These are phyloP conservation scores for Rhamphomyia laevipes DNA, from an alignment of 2,888 invertebrate genomes.

Conservation along the genomic window DNA sequence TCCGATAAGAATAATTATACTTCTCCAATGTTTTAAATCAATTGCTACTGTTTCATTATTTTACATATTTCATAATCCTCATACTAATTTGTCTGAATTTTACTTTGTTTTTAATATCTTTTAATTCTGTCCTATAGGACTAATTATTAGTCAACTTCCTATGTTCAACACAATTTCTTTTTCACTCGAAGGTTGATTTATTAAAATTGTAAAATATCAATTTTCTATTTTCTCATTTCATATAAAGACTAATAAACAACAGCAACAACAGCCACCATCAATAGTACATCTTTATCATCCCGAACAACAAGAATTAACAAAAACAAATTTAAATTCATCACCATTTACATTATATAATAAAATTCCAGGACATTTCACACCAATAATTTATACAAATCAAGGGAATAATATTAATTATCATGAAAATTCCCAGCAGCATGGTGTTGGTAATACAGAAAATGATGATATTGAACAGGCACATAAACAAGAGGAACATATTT, in stretches of 20 bases:
- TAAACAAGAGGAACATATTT: neutral
- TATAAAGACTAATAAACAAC: neutral
- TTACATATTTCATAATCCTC: too few species aligned
- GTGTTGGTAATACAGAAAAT: conserved; percentile 5
- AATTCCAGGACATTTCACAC: conserved; percentile 43
- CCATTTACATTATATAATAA: conserved; percentile 44
- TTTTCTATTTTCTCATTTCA: too few species aligned
- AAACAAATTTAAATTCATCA: conserved; percentile 38
- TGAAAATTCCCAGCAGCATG: neutral
- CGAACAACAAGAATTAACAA: conserved; percentile 23
- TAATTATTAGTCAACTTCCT: too few species aligned
- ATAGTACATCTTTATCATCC: conserved; percentile 19
- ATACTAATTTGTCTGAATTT: too few species aligned
- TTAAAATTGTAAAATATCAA: too few species aligned
- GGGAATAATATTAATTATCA: conserved; percentile 11
- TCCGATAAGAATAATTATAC: too few species aligned
- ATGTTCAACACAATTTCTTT: too few species aligned
- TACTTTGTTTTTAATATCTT: too few species aligned
- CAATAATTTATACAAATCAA: conserved; percentile 35
- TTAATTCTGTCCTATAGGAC: too few species aligned
- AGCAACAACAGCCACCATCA: conserved; percentile 11
- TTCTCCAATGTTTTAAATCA: too few species aligned
- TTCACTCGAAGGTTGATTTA: too few species aligned
- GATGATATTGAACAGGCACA: neutral
- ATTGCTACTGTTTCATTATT: too few species aligned